Percentiles rank a stretch among this genome's conserved stretches.
These are phyloP conservation scores for Biston stratarius DNA, from an alignment of 2,888 invertebrate species.

Conservation along the genomic window DNA sequence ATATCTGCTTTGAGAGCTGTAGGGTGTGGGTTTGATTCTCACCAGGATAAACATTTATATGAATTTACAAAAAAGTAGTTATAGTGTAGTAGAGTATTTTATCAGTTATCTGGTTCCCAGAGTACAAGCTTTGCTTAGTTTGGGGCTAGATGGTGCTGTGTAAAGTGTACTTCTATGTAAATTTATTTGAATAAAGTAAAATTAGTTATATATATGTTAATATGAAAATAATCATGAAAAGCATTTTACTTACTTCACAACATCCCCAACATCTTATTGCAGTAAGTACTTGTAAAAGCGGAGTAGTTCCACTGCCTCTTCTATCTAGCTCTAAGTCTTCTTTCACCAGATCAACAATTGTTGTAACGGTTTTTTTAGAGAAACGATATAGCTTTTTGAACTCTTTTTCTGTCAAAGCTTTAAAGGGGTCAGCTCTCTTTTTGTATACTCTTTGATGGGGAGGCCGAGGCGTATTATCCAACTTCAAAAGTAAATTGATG, in stretches of 20 bases:
- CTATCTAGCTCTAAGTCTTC: background rate
- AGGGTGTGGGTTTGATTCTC: no score
- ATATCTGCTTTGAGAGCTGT: no score
- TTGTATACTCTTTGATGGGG: background rate
- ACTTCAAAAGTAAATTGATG: background rate
- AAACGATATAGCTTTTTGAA: background rate
- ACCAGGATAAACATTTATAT: no score
- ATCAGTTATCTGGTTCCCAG: no score
- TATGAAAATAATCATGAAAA: background rate
- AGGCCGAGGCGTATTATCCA: background rate
- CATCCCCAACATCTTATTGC: constrained; percentile 8
- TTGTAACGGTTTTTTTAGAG: background rate
- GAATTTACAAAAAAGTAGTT: no score
- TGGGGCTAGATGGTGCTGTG: no score
- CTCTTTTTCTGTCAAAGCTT: constrained; percentile 1
- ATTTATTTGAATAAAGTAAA: no score
- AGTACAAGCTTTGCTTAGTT: no score
- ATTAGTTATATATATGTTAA: no score
- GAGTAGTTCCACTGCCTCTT: background rate
- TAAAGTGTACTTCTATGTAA: no score
- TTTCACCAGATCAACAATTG: background rate
- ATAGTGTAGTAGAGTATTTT: no score
- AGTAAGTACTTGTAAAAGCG: background rate
- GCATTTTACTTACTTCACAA: background rate
- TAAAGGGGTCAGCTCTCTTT: background rate